phyloP scores from a whole-genome alignment of 2,797 vertebrate species.

The Cirrhinus mrigala region DNA sequence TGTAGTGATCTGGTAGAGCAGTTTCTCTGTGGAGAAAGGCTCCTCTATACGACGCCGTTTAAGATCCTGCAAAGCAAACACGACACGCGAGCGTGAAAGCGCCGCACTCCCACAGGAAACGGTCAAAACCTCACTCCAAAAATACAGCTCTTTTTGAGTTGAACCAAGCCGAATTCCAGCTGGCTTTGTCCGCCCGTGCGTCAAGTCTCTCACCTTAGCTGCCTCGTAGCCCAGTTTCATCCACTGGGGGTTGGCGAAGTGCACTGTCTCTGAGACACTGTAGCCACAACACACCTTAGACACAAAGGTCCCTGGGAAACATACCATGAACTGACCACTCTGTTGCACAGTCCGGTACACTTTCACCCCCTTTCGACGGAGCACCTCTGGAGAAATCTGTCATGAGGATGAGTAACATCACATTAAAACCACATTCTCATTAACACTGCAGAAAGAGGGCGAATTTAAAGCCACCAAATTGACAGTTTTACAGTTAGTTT shows the following conservation, averaged over 20 bases:
- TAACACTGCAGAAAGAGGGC: neutral
- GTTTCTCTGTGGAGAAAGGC: conserved; percentile 98
- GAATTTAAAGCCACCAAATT: neutral
- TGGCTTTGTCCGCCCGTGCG: conserved; percentile 44
- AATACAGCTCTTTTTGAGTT: conserved; percentile 1
- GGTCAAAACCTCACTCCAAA: neutral
- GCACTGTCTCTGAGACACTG: conserved; percentile 98
- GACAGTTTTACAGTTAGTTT: neutral
- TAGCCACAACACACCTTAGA: conserved; percentile 99
- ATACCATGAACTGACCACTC: conserved; percentile 97
- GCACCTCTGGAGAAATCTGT: conserved; percentile 98
- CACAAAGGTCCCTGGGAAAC: conserved; percentile 98
- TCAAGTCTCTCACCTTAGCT: conserved; percentile 87
- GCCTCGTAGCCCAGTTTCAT: conserved; percentile 98
- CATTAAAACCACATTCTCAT: neutral
- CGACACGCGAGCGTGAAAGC: neutral
- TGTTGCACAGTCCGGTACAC: conserved; percentile 97
- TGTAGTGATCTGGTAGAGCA: conserved; percentile 97
- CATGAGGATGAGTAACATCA: neutral
- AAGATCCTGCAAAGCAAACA: conserved; percentile 85
- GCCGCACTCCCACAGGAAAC: neutral
- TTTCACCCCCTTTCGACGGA: conserved; percentile 95
- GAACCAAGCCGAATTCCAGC: conserved; percentile 55
- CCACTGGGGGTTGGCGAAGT: conserved; percentile 99
- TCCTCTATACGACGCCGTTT: conserved; percentile 95